A percentile compares a stretch with the other conserved stretches of the same genome.
These are phyloP conservation scores for Eristalis arbustorum DNA, from an alignment of 2,888 invertebrate species.

Conservation along the genomic window DNA sequence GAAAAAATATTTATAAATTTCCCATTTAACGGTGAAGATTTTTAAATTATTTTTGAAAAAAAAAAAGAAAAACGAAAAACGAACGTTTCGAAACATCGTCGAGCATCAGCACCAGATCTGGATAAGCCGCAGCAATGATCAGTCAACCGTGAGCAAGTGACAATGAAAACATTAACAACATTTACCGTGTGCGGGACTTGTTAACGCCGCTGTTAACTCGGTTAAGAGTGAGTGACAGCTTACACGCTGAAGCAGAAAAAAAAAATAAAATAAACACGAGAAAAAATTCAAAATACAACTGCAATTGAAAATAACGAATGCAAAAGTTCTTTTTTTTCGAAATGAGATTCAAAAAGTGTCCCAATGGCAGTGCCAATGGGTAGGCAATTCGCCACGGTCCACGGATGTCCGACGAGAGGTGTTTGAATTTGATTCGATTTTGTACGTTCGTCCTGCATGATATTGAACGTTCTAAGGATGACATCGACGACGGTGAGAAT, in stretches of 20 bases:
- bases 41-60: conserved; percentile 3
- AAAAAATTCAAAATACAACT: neutral
- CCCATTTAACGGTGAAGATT: conserved; percentile 27
- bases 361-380: conserved; percentile 11
- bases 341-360: conserved; percentile 21
- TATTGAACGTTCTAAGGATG: conserved; percentile 50
- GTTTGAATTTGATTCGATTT: conserved; percentile 32
- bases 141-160: conserved; percentile 30
- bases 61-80: too few relatives aligned
- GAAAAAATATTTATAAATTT: neutral
- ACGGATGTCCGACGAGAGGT: conserved; percentile 44
- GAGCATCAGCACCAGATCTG: conserved; percentile 8
- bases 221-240: conserved; percentile 52
- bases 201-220: conserved; percentile 58
- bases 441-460: conserved; percentile 2
- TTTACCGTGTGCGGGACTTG: conserved; percentile 25
- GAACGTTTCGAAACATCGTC: conserved; percentile 15
- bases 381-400: conserved; percentile 30
- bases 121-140: conserved; percentile 26
- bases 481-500: conserved; percentile 67
- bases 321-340: neutral
- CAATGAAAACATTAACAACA: conserved; percentile 56
- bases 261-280: conserved; percentile 9
- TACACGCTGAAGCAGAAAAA: neutral
- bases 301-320: neutral